Conservation (phyloP, 2,797 vertebrate species). For the Sternarchorhynchus goeldii region DNA sequence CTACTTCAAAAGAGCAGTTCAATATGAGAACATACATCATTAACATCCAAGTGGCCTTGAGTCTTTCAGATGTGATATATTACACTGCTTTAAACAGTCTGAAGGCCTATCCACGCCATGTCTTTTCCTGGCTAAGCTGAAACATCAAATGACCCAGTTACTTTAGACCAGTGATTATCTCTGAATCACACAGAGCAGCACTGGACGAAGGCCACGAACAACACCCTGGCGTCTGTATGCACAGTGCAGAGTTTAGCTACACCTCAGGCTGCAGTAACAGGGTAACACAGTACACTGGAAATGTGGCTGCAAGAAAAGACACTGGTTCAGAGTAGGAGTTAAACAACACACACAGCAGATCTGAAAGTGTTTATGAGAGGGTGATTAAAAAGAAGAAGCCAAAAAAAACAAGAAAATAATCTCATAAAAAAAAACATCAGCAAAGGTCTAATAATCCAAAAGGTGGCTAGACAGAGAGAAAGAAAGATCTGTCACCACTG, state of each 20-base stretch:
- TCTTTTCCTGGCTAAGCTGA: conserved; percentile 45
- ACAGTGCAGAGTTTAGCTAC: background rate
- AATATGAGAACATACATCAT: background rate
- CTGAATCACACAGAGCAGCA: conserved; percentile 54
- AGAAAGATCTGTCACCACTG: too few relatives aligned
- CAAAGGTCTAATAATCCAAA: background rate
- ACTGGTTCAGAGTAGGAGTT: background rate
- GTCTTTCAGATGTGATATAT: background rate
- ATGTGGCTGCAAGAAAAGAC: background rate
- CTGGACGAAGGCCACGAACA: conserved; percentile 20
- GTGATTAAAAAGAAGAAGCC: background rate
- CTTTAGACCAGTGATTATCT: conserved; percentile 57
- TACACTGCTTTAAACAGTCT: background rate
- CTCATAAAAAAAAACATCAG: background rate
- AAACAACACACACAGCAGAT: background rate
- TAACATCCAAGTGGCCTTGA: background rate
- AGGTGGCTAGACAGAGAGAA: background rate
- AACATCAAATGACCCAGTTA: conserved; percentile 44
- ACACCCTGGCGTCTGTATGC: background rate
- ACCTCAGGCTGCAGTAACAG: background rate
- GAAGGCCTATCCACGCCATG: conserved; percentile 15
- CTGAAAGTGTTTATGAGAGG: conserved; percentile 1
- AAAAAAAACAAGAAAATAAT: background rate
- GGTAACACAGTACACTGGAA: background rate
- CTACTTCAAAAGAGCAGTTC: background rate